Evolutionary conservation across 1,140 invertebrate genomes (phyloP).

Genomic region (Scaptodrosophila lebanonensis): DNA sequence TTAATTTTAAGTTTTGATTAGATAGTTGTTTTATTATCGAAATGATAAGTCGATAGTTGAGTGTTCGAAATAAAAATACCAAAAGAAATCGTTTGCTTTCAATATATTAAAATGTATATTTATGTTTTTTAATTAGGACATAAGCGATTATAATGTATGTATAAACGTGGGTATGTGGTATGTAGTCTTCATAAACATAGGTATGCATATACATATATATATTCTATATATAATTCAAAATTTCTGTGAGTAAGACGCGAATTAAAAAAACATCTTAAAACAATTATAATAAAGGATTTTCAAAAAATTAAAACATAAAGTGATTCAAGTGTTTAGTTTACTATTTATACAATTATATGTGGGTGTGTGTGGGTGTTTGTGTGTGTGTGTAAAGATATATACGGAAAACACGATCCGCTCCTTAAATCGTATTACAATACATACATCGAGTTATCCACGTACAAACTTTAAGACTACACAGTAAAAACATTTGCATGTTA

Average conservation of each 20-base stretch:
- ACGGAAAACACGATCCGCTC: no score
- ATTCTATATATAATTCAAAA: no score
- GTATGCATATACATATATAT: constrained; percentile 26
- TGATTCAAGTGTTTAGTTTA: constrained; percentile 41
- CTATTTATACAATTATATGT: constrained; percentile 28
- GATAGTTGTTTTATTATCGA: constrained; percentile 8
- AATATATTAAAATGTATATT: constrained; percentile 51
- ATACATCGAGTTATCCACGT: no score
- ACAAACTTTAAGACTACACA: constrained; percentile 68
- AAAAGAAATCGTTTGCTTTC: constrained; percentile 29
- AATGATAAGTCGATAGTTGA: no score
- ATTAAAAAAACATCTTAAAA: no score
- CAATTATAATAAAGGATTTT: no score
- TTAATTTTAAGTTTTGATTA: constrained; percentile 56
- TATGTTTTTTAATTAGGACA: constrained; percentile 52
- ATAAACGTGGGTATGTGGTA: constrained; percentile 39
- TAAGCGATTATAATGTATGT: constrained; percentile 53
- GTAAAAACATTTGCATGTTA: constrained; percentile 60
- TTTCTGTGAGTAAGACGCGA: no score
- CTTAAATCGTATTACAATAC: no score
- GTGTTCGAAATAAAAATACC: constrained; percentile 19
- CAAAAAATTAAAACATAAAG: no score
- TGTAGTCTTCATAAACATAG: no score
- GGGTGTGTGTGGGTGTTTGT: constrained; percentile 1
- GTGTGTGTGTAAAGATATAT: no score